Percentiles rank a stretch among this genome's conserved stretches.
These are phyloP conservation scores for Sycophila texana DNA, from an alignment of 2,888 invertebrate species.

Conservation along the genomic window DNA sequence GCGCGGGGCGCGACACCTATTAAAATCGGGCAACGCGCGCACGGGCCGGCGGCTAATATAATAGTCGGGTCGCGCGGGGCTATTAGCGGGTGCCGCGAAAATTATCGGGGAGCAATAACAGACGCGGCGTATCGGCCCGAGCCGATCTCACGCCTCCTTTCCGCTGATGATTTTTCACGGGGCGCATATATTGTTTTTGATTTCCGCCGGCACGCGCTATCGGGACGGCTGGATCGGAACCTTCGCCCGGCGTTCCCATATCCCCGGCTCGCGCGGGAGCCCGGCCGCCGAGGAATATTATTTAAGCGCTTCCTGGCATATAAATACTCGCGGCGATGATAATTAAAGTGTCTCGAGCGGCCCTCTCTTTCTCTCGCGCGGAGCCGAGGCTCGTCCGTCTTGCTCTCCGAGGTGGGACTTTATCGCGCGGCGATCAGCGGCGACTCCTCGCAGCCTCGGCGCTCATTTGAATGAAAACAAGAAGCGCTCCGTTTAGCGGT, in stretches of 20 bases:
- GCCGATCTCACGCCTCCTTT: not conserved
- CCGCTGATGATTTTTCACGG: not conserved
- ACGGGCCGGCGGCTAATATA: slow-evolving; percentile 64
- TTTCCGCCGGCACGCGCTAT: slow-evolving; percentile 65
- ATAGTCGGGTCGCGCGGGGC: slow-evolving; percentile 64
- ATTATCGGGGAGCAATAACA: not conserved
- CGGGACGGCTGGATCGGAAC: slow-evolving; percentile 68
- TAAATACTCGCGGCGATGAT: slow-evolving; percentile 73
- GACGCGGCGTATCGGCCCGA: slow-evolving; percentile 6
- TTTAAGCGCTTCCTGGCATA: slow-evolving; percentile 75
- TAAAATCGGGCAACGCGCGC: slow-evolving; percentile 64
- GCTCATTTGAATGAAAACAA: slow-evolving; percentile 62
- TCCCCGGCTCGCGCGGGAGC: not conserved
- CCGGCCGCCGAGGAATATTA: slow-evolving; percentile 71
- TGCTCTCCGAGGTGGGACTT: not conserved
- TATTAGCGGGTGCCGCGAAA: slow-evolving; percentile 60
- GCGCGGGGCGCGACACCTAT: slow-evolving; percentile 62
- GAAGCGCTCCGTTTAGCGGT: not conserved
- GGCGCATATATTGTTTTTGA: slow-evolving; percentile 68
- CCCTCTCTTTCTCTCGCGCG: slow-evolving; percentile 50
- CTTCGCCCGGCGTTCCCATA: slow-evolving; percentile 45
- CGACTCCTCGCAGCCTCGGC: not conserved
- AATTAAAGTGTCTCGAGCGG: slow-evolving; percentile 70
- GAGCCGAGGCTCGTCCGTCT: not conserved
- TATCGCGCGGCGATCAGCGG: not conserved